phyloP scores from a whole-genome alignment of 2,797 vertebrate genomes.

The Graptemys geographica region DNA sequence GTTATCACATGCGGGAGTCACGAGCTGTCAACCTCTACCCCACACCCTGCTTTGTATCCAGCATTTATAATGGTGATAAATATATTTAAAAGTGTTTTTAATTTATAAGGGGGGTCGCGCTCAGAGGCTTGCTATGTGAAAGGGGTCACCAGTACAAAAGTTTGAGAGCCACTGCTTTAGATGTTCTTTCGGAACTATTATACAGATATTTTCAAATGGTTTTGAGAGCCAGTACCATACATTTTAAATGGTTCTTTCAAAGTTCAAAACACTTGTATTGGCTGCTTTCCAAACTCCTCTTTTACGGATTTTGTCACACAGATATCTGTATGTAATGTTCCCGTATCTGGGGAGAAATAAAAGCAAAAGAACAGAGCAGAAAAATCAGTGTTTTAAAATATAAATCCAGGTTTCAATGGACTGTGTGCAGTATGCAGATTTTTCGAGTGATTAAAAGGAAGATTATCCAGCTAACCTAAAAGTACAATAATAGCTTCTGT shows the following conservation, averaged over 20 bases:
- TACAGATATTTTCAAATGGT: not conserved
- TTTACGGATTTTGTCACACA: not conserved
- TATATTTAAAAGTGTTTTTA: no score
- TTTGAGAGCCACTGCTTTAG: not conserved
- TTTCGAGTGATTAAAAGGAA: slow-evolving; percentile 29
- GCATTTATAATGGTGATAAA: no score
- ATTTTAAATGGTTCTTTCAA: not conserved
- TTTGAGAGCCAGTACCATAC: not conserved
- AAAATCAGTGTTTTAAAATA: slow-evolving; percentile 46
- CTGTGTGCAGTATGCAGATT: not conserved
- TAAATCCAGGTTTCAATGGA: not conserved
- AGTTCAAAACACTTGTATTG: not conserved
- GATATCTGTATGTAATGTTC: not conserved
- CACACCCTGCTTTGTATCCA: no score
- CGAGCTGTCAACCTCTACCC: no score
- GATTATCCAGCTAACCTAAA: slow-evolving; percentile 31
- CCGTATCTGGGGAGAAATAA: not conserved
- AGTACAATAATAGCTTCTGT: slow-evolving; percentile 43
- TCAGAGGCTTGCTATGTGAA: no score
- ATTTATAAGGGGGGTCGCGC: no score
- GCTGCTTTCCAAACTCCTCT: not conserved
- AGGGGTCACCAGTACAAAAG: no score
- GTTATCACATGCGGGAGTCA: no score
- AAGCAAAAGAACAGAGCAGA: slow-evolving; percentile 15
- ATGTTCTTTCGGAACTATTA: not conserved